Conservation (phyloP, 2,797 vertebrate genomes). For the Morus bassanus region DNA sequence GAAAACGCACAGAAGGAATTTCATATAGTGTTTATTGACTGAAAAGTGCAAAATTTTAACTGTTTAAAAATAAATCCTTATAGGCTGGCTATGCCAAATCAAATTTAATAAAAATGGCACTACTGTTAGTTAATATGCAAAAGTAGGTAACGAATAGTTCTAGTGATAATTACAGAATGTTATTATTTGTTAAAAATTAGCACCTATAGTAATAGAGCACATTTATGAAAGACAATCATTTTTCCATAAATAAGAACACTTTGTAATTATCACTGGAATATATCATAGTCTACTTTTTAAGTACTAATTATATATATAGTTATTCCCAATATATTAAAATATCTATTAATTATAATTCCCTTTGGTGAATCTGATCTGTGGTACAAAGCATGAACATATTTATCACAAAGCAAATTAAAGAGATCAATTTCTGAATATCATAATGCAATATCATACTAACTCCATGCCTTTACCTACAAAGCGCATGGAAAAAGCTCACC, state of each 20-base stretch:
- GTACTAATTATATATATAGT: neutral
- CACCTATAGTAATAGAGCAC: slow-evolving; percentile 1
- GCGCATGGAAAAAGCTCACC: neutral
- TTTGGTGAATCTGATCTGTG: slow-evolving; percentile 18
- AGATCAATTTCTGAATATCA: neutral
- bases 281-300: slow-evolving; percentile 19
- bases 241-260: slow-evolving; percentile 54
- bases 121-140: neutral
- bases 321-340: slow-evolving; percentile 48
- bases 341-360: neutral
- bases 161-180: slow-evolving; percentile 30
- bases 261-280: slow-evolving; percentile 52
- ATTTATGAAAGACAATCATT: slow-evolving; percentile 25
- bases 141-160: slow-evolving; percentile 30
- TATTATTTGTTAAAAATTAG: slow-evolving; percentile 13
- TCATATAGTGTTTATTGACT: slow-evolving; percentile 54
- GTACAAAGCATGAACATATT: slow-evolving; percentile 6
- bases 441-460: neutral
- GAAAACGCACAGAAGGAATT: slow-evolving; percentile 45
- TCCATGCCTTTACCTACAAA: neutral
- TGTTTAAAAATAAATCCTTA: slow-evolving; percentile 14
- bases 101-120: slow-evolving; percentile 1
- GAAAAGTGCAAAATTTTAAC: slow-evolving; percentile 34
- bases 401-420: neutral
- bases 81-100: slow-evolving; percentile 11